Percentiles rank a stretch among this genome's conserved stretches.
phyloP scores from a whole-genome alignment of 2,888 invertebrate genomes.

The Hyppa rectilinea region DNA sequence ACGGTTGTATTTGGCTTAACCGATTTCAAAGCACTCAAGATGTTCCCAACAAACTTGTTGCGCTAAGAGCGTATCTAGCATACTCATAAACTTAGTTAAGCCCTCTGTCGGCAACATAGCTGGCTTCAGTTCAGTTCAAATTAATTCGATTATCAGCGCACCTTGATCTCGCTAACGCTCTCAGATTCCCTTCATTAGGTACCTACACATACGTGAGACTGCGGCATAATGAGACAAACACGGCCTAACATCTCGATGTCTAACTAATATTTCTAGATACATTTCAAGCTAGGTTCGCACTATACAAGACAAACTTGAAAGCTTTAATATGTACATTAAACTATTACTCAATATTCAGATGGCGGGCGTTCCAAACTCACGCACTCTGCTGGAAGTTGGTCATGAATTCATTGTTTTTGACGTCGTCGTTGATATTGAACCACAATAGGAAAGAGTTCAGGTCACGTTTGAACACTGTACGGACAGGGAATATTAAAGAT shows the following conservation, averaged over 20 bases:
- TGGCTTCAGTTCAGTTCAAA: constrained; percentile 85
- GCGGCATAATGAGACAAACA: constrained; percentile 76
- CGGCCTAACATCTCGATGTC: constrained; percentile 65
- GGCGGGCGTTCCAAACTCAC: constrained; percentile 78
- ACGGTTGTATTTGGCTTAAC: constrained; percentile 80
- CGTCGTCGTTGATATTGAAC: constrained; percentile 87
- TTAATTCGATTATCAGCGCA: constrained; percentile 90
- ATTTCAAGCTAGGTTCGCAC: constrained; percentile 43
- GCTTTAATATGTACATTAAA: constrained; percentile 69
- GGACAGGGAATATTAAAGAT: constrained; percentile 83
- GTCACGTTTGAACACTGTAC: constrained; percentile 85
- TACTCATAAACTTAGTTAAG: constrained; percentile 90
- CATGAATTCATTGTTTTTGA: constrained; percentile 89
- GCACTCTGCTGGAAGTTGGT: constrained; percentile 83
- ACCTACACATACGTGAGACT: constrained; percentile 69
- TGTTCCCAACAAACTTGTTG: constrained; percentile 89
- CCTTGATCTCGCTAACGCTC: constrained; percentile 86
- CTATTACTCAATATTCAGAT: constrained; percentile 82
- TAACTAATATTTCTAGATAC: constrained; percentile 60
- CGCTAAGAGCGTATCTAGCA: constrained; percentile 86
- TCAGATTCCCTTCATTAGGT: constrained; percentile 84
- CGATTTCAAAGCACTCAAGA: constrained; percentile 88
- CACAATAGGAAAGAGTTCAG: constrained; percentile 88
- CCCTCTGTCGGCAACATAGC: constrained; percentile 85
- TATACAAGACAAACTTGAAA: constrained; percentile 52